Evolutionary conservation across 2,888 invertebrate species (phyloP).

Genomic region (Heliconius ethilla): DNA sequence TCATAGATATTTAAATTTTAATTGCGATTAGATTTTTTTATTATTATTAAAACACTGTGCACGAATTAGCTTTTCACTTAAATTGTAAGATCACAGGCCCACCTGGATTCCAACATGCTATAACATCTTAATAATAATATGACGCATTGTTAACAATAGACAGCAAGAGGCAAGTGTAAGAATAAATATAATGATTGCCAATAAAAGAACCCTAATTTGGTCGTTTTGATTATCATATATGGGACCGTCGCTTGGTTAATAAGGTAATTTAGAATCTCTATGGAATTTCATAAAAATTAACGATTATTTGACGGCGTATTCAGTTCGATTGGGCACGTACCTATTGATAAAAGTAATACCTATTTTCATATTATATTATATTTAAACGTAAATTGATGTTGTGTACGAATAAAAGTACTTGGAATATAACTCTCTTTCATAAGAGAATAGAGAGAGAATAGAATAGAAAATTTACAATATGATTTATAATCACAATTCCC

Average conservation of each 20-base stretch:
- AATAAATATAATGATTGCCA: slow-evolving; percentile 60
- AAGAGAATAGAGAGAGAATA: no score
- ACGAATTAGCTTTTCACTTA: neutral
- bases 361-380: neutral
- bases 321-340: neutral
- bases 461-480: no score
- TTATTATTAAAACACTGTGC: no score
- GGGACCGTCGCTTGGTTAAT: neutral
- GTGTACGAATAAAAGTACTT: neutral
- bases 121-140: slow-evolving; percentile 55
- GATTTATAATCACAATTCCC: no score
- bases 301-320: slow-evolving; percentile 2
- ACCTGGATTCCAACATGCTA: slow-evolving; percentile 52
- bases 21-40: neutral
- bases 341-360: neutral
- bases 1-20: neutral
- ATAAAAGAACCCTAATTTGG: slow-evolving; percentile 57
- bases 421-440: neutral
- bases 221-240: slow-evolving; percentile 36
- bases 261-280: neutral
- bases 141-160: slow-evolving; percentile 56
- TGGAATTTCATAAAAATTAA: slow-evolving; percentile 4
- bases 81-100: slow-evolving; percentile 29
- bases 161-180: slow-evolving; percentile 51
- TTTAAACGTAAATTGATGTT: no score